Evolutionary conservation across 37 sponge, comb jelly and placozoan species (phyloP), one percentile per base, ranked within the genome.

Genomic region (Theonella swinhoei): DNA sequence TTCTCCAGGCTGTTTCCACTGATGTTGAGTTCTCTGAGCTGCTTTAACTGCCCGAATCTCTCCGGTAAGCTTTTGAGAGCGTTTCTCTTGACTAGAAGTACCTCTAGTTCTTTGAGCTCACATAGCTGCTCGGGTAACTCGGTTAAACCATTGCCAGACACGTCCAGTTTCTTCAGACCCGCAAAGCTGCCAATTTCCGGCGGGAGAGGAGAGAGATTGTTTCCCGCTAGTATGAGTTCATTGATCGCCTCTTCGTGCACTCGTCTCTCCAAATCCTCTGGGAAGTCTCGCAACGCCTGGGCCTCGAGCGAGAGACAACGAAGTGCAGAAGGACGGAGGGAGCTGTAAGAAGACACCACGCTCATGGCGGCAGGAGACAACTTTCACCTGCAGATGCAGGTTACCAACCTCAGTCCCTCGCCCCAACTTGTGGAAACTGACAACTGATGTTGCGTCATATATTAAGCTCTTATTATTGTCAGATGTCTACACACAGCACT

Each of bases 1-100:
- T 24, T 24, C 66, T 95, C 78, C 26, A 95, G 78, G 25, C n/a
- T 23, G 59, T 95, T 95, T 0, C 93, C 93, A 68, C 90, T 77
- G 61, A 92, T 31, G 76, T 95, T 87, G 3, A 95, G 77, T 5
- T 78, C 73, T 43, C 79, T 35, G 7, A 95, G 72, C 2, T 61
- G 1, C 22, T 22, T 20, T 25, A 95, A 39, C 1, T 26, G 39
- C 1, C 42, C 83, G 19, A 95, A 78, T 8, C 80, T 64, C 7
- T 75, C 68, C 37, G 95, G 95, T 32, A 95, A 63, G 17, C 82
- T 42, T 64, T 79, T 83, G n/a, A 89, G 47, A 0, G 33, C 20
- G 70, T 89, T 89, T 23, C 72, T 30, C 58, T 89, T 89, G 1
- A 79, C 72, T 0, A 59, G 20, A 0, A 92, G 79, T 0, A 24